These are phyloP conservation scores for Sylvia atricapilla DNA, from an alignment of 2,113 vertebrate genomes.

Conservation along the genomic window DNA sequence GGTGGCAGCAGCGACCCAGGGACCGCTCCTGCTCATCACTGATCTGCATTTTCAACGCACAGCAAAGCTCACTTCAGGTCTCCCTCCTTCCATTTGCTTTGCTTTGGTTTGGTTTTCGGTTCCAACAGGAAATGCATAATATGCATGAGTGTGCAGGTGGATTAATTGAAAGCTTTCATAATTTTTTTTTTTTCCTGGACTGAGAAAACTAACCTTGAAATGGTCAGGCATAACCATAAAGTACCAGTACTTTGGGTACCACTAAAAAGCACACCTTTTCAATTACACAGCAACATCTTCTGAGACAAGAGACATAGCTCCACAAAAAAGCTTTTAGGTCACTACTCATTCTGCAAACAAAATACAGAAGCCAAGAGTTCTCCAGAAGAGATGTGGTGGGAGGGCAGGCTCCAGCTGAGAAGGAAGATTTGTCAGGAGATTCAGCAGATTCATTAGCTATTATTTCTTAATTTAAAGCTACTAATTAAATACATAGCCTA, in stretches of 20 bases:
- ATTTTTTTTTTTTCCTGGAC: neutral
- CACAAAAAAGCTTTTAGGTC: neutral
- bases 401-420: neutral
- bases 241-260: too few species aligned
- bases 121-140: neutral
- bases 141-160: accelerated
- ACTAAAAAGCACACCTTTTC: neutral
- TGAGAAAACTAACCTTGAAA: neutral
- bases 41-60: accelerated
- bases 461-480: neutral
- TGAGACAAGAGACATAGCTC: neutral
- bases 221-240: neutral
- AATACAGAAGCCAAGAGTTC: neutral
- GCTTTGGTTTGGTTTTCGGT: neutral
- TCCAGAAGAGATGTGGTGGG: neutral
- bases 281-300: neutral
- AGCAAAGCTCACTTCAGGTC: accelerated
- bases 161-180: neutral
- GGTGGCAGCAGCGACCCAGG: slow-evolving; percentile 34
- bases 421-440: neutral
- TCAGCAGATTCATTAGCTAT: neutral
- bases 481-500: neutral
- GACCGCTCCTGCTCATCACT: accelerated
- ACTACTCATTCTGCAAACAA: neutral
- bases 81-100: neutral